Evolutionary conservation across 2,113 vertebrate genomes (phyloP), one percentile per base, ranked within the genome.

Genomic region (Anser brachyrhynchus): DNA sequence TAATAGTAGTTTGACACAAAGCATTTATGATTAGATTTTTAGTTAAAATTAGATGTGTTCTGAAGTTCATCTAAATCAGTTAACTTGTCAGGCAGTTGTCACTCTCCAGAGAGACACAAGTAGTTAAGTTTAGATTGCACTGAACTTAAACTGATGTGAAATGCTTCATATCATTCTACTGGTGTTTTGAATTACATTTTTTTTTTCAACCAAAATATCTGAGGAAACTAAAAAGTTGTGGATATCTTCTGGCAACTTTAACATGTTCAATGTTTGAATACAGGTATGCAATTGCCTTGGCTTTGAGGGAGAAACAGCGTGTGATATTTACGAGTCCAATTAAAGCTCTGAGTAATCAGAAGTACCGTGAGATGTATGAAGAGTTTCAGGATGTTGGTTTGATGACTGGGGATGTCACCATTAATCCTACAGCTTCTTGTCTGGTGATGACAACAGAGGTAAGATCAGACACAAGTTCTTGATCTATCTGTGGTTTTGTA

Each of bases 291-390:
- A 99, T 99, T 51, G 99, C 99, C 9, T 92, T 99, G 78, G 99
- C 99, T 66, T 98, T 99, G 90, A 98, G 99, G 70, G 99, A 99
- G 65, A 99, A 99, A 88, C 99, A 99, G 93, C 98, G 99, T 51
- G 99, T 99, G 80, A 99, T 99, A 98, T 99, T 99, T 98, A 99
- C 99, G 51, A 99, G 99, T 95, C 99, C 99, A 71, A 99, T 99
- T 96, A 99, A 99, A 97, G 99, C 99, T 84, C 94, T 99, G 70
- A 99, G 99, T 95, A 99, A 99, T 95, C 99, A 99, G 97, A 99
- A 99, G 93, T 99, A 99, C 95, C 98, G 99, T 91, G 99, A 99
- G 90, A 99, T 99, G 99, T 99, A 99, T 61, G 99, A 99, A 96
- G 99, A 99, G 96, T 99, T 99, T 91, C 99, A 99, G 95, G 99